Evolutionary conservation across 2,797 vertebrate genomes (phyloP), one percentile per base, ranked within the genome.

Genomic region (Esox lucius): DNA sequence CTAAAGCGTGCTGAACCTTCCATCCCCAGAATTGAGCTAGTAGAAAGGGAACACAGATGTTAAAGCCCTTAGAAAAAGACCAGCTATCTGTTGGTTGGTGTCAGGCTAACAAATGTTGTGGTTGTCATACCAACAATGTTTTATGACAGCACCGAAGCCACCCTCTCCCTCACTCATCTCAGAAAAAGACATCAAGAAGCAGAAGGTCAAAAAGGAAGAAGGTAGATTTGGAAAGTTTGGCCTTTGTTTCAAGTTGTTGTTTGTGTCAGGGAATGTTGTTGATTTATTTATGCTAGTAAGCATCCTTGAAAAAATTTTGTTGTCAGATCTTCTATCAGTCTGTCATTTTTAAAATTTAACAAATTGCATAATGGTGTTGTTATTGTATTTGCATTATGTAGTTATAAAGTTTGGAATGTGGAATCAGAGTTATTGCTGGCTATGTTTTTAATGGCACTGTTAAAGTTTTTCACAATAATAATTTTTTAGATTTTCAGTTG

Each of bases 101-200:
- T 46, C 9, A 11, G 42, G 9, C 42, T 46, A 53, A n/a, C 51
- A 53, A 19, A 12, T n/a, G 5, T n/a, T 53, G 51, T 53, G 51
- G 51, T 19, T 53, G 4, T 53, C 17, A n/a, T 16, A 53, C 51
- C 33, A 15, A 67, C 28, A 42, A 8, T 22, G 19, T 67, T 67
- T 67, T 66, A 6, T 84, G 70, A 16, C 76, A 87, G 84, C 76
- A 74, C 84, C 80, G 0, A 81, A 82, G 42, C 42, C 79, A 28
- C 0, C 71, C 16, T 46, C 73, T 49, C 74, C 83, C 64, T 61
- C 33, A 72, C 68, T 64, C 5, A 39, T n/a, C 35, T 17, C 35
- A 68, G 39, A 68, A 68, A 35, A 68, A 5, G 35, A 22, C 33
- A 68, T 8, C 35, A 46, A 68, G 39, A 42, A 68, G 22, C 66